phyloP scores from a whole-genome alignment of 2,113 vertebrate species.

The Acinonyx jubatus region DNA sequence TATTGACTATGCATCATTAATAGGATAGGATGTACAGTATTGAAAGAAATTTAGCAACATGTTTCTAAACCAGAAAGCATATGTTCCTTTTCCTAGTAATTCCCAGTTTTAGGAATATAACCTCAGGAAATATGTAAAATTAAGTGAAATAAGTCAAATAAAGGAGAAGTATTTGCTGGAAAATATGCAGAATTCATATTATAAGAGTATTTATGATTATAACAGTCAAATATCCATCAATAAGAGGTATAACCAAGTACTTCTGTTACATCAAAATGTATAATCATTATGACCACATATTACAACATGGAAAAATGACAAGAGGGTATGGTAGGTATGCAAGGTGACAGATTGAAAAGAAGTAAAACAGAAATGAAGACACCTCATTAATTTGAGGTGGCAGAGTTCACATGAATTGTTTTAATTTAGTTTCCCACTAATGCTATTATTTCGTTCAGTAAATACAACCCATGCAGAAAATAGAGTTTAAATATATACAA shows the following conservation, averaged over 20 bases:
- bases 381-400: not conserved
- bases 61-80: not conserved
- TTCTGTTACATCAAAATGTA: not conserved
- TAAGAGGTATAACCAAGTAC: not conserved
- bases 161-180: not conserved
- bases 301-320: constrained; percentile 12
- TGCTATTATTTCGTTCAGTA: not conserved
- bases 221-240: not conserved
- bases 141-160: not conserved
- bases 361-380: not conserved
- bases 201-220: not conserved
- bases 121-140: not conserved
- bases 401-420: not conserved
- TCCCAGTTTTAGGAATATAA: not conserved
- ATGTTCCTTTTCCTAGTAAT: not conserved
- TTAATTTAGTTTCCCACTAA: not conserved
- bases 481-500: not conserved
- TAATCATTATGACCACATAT: not conserved
- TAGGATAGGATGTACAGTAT: not conserved
- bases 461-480: not conserved
- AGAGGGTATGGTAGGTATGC: not conserved
- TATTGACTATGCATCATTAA: not conserved
- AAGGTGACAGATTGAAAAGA: not conserved
- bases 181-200: not conserved
- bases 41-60: not conserved